These are phyloP conservation scores for Heteractis magnifica DNA, from an alignment of 92 coral and sea anemone species.

Conservation along the genomic window DNA sequence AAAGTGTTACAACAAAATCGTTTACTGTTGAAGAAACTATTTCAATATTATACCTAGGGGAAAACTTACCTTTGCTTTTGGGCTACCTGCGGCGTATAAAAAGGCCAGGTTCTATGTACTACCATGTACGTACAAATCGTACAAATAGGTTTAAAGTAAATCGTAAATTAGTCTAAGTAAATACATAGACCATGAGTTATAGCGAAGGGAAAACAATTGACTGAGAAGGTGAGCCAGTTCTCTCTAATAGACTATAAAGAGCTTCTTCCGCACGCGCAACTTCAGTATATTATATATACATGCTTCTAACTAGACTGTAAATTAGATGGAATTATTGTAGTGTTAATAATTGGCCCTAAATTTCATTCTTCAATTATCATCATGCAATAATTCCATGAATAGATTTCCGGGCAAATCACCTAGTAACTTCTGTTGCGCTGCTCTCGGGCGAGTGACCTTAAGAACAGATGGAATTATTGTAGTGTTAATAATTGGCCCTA, in stretches of 20 bases:
- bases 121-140: background rate
- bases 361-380: background rate
- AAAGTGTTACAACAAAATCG: background rate
- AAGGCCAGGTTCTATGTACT: background rate
- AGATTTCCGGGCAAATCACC: conserved; percentile 28
- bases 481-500: background rate
- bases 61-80: background rate
- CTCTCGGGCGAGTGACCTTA: conserved; percentile 31
- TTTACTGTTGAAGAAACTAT: background rate
- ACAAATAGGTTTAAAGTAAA: too few relatives aligned
- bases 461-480: conserved; percentile 17
- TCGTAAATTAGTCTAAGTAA: too few relatives aligned
- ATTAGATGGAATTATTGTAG: background rate
- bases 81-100: background rate
- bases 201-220: background rate
- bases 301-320: background rate
- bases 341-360: background rate
- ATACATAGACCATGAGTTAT: background rate
- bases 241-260: background rate
- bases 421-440: conserved; percentile 15
- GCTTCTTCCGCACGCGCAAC: background rate
- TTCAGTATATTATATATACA: background rate
- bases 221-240: background rate
- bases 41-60: background rate
- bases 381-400: conserved; percentile 11